These are phyloP conservation scores for Agrotis segetum DNA, from an alignment of 2,888 invertebrate species.

Conservation along the genomic window DNA sequence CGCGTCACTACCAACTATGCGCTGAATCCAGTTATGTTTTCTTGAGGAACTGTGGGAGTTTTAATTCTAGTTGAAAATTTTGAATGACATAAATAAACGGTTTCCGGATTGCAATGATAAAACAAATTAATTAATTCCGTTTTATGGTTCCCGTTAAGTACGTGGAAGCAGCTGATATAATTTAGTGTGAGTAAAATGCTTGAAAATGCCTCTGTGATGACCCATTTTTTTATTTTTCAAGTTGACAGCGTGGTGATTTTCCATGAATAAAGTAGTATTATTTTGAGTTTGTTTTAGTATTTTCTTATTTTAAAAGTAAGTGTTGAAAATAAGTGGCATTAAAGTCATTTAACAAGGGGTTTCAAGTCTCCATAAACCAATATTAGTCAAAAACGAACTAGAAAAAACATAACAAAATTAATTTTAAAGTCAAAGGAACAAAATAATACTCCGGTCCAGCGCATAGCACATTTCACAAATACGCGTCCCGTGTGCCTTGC, in stretches of 20 bases:
- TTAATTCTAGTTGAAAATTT: not conserved
- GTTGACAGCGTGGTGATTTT: too few relatives aligned
- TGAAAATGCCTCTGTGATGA: not conserved
- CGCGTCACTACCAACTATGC: slow-evolving; percentile 50
- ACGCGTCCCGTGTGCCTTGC: slow-evolving; percentile 68
- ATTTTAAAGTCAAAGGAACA: not conserved
- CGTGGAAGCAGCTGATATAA: not conserved
- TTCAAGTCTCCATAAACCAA: not conserved
- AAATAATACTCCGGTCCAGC: not conserved
- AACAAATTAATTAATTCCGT: too few relatives aligned
- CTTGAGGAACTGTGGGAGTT: not conserved
- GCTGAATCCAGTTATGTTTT: slow-evolving; percentile 14
- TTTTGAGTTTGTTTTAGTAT: too few relatives aligned
- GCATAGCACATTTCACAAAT: slow-evolving; percentile 48
- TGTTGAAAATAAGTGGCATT: too few relatives aligned
- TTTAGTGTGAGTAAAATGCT: not conserved
- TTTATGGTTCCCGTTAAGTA: too few relatives aligned
- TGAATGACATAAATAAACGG: not conserved
- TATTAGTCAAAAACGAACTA: not conserved
- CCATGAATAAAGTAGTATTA: too few relatives aligned
- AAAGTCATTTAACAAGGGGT: not conserved
- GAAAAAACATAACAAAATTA: not conserved
- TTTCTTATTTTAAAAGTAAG: too few relatives aligned
- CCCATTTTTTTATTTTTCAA: too few relatives aligned
- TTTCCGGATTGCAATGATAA: not conserved